Conservation (phyloP, 2,113 vertebrate genomes). For the Proterorhinus semilunaris region DNA sequence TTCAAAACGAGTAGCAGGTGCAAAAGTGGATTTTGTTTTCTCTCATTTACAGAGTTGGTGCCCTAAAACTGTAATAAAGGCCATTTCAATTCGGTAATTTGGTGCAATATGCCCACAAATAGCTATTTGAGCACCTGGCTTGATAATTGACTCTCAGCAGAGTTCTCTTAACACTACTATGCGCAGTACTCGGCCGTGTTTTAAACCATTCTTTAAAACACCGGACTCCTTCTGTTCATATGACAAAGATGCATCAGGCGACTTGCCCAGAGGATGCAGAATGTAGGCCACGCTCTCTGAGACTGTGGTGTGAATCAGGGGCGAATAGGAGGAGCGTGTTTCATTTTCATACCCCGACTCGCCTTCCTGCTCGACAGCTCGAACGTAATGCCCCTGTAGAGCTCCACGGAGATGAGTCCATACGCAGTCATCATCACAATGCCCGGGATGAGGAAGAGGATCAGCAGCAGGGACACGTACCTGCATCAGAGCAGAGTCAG, state of each 20-base stretch:
- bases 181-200: not conserved
- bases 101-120: too few species aligned
- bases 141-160: too few species aligned
- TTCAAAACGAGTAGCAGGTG: too few species aligned
- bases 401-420: conserved; percentile 92
- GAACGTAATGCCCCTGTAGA: conserved; percentile 92
- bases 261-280: not conserved
- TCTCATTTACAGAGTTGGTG: too few species aligned
- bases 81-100: too few species aligned
- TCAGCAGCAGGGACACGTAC: conserved; percentile 89
- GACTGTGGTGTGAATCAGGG: not conserved
- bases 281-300: not conserved
- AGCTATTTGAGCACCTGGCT: too few species aligned
- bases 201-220: too few species aligned
- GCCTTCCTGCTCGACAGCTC: conserved; percentile 84
- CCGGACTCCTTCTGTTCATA: not conserved
- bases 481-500: conserved; percentile 58
- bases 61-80: too few species aligned
- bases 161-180: too few species aligned
- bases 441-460: conserved; percentile 93
- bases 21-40: too few species aligned
- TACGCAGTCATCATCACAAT: conserved; percentile 93
- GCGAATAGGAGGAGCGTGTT: not conserved
- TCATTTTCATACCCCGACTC: conserved; percentile 80
- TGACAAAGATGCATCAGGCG: not conserved